Evolutionary conservation across 2,888 invertebrate species (phyloP).

Genomic region (Ormia ochracea): DNA sequence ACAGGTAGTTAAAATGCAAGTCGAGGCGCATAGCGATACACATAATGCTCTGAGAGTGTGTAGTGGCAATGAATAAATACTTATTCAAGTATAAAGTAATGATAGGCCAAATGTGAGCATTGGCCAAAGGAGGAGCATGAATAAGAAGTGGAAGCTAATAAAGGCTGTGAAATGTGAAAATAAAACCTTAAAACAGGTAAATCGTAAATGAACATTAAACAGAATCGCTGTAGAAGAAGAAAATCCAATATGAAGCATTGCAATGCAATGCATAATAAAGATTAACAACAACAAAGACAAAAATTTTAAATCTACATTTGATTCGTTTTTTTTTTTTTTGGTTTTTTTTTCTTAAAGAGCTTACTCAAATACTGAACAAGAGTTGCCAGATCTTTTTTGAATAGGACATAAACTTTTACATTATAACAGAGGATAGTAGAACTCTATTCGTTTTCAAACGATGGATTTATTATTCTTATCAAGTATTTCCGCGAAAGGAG

Average conservation of each 20-base stretch:
- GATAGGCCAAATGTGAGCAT: constrained; percentile 15
- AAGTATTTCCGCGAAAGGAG: too few relatives aligned
- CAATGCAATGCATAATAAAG: constrained; percentile 28
- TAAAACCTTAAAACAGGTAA: constrained; percentile 47
- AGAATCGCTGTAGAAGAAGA: constrained; percentile 4
- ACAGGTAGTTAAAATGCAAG: constrained; percentile 49
- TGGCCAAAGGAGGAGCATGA: constrained; percentile 11
- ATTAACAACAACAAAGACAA: constrained; percentile 14
- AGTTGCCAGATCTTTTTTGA: neutral
- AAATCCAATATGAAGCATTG: constrained; percentile 23
- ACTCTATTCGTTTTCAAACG: neutral
- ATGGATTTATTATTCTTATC: too few relatives aligned
- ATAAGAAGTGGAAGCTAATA: constrained; percentile 39
- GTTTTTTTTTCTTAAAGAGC: too few relatives aligned
- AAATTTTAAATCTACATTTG: constrained; percentile 15
- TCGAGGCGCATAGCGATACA: constrained; percentile 39
- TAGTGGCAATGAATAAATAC: constrained; percentile 50
- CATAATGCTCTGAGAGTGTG: constrained; percentile 12
- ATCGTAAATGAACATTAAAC: constrained; percentile 26
- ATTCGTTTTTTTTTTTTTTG: neutral
- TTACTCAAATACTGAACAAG: neutral
- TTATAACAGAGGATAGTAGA: neutral
- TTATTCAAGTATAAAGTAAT: constrained; percentile 27
- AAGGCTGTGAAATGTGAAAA: constrained; percentile 10
- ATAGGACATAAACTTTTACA: neutral